Percentiles rank a stretch among this genome's conserved stretches.
These are phyloP conservation scores for Morbakka virulenta DNA, from an alignment of 30 jellyfish, hydroid and myxozoan genomes.

Conservation along the genomic window DNA sequence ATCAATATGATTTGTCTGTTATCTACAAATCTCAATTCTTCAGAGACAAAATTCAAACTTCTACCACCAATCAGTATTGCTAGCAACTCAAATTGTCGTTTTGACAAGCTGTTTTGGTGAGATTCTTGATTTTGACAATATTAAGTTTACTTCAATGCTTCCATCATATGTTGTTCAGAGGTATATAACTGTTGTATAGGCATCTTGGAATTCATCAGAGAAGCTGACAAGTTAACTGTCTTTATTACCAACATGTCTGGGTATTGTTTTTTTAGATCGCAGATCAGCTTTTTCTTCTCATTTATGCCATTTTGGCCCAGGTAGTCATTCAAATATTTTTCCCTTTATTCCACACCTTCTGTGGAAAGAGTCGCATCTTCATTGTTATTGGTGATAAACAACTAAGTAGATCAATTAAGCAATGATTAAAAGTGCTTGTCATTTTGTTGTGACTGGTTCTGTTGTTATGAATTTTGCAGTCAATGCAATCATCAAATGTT, in stretches of 20 bases:
- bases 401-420: constrained; percentile 21
- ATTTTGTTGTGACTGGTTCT: constrained; percentile 15
- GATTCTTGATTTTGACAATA: constrained; percentile 15
- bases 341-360: constrained; percentile 17
- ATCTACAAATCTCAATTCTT: neutral
- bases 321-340: constrained; percentile 34
- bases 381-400: constrained; percentile 12
- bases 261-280: neutral
- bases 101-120: constrained; percentile 8
- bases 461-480: neutral
- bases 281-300: neutral
- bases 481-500: neutral
- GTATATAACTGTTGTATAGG: constrained; percentile 3
- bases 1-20: neutral
- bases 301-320: too few relatives aligned
- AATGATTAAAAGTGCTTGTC: constrained; percentile 13
- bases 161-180: neutral
- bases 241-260: constrained; percentile 21
- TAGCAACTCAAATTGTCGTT: constrained; percentile 4
- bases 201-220: constrained; percentile 7
- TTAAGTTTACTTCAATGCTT: neutral
- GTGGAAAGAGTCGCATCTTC: constrained; percentile 5
- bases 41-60: constrained; percentile 1
- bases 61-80: constrained; percentile 17
- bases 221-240: constrained; percentile 4